Evolutionary conservation across 2,113 vertebrate species (phyloP).

Genomic region (Lynx canadensis): DNA sequence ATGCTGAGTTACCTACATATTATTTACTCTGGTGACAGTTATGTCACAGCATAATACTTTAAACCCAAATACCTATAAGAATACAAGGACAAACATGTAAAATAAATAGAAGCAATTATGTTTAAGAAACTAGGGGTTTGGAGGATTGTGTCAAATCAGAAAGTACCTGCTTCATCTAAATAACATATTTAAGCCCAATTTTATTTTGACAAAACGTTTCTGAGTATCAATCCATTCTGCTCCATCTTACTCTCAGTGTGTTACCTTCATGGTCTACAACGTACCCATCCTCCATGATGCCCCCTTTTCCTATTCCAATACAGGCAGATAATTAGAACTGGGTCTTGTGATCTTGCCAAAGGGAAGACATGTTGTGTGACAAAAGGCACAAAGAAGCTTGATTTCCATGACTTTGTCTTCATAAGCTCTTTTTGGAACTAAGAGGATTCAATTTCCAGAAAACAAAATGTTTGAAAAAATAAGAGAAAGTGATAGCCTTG

Average conservation of each 20-base stretch:
- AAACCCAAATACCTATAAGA: background rate
- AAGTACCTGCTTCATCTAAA: background rate
- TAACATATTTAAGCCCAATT: background rate
- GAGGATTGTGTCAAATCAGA: background rate
- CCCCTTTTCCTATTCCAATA: background rate
- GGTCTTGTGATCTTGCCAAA: background rate
- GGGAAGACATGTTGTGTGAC: background rate
- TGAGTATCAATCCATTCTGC: background rate
- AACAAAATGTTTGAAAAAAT: background rate
- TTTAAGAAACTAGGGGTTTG: background rate
- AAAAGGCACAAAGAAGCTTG: background rate
- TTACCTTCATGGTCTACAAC: background rate
- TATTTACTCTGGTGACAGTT: background rate
- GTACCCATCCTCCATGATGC: background rate
- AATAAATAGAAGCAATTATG: background rate
- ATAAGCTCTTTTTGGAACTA: background rate
- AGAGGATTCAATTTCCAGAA: background rate
- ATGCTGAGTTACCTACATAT: background rate
- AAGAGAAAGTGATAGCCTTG: background rate
- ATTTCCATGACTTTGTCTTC: background rate
- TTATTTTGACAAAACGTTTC: slow-evolving; percentile 8
- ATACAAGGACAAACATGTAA: background rate
- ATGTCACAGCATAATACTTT: background rate
- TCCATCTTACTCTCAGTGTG: background rate
- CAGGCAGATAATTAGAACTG: background rate